These are phyloP conservation scores for Clostera curtula DNA, from an alignment of 2,888 invertebrate genomes.

Conservation along the genomic window DNA sequence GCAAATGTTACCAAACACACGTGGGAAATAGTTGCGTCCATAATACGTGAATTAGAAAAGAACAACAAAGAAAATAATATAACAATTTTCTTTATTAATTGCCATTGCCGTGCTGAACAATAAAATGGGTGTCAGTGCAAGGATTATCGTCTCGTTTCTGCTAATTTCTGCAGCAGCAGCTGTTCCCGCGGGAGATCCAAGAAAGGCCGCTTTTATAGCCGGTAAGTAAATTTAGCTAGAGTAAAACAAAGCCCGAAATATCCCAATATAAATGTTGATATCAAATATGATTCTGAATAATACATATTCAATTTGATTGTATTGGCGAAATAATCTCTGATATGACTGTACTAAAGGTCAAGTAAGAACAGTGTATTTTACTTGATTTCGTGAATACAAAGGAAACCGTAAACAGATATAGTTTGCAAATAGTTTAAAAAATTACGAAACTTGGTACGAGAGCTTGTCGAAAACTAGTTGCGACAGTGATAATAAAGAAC, in stretches of 20 bases:
- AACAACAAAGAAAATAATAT: constrained; percentile 3
- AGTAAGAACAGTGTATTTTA: too few relatives aligned
- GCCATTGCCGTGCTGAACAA: constrained; percentile 28
- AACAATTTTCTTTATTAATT: constrained; percentile 16
- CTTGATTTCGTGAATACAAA: too few relatives aligned
- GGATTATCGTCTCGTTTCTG: constrained; percentile 53
- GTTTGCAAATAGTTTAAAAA: constrained; percentile 12
- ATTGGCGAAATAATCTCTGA: too few relatives aligned
- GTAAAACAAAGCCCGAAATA: too few relatives aligned
- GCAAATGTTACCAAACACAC: constrained; percentile 64
- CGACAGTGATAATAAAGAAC: constrained; percentile 48
- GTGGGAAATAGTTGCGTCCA: constrained; percentile 69
- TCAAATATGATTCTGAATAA: too few relatives aligned
- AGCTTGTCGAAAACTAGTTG: constrained; percentile 44
- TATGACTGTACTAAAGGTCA: too few relatives aligned
- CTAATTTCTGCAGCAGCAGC: constrained; percentile 52
- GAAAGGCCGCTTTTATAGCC: constrained; percentile 37
- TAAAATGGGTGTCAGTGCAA: constrained; percentile 66
- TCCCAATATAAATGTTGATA: too few relatives aligned
- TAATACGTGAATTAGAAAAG: constrained; percentile 30
- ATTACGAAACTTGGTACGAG: constrained; percentile 50
- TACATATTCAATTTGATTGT: too few relatives aligned
- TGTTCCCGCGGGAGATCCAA: constrained; percentile 48
- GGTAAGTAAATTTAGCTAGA: constrained; percentile 33
- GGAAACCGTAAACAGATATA: too few relatives aligned